Evolutionary conservation across 2,888 invertebrate genomes (phyloP).

Genomic region (Caenorhabditis parvicauda): DNA sequence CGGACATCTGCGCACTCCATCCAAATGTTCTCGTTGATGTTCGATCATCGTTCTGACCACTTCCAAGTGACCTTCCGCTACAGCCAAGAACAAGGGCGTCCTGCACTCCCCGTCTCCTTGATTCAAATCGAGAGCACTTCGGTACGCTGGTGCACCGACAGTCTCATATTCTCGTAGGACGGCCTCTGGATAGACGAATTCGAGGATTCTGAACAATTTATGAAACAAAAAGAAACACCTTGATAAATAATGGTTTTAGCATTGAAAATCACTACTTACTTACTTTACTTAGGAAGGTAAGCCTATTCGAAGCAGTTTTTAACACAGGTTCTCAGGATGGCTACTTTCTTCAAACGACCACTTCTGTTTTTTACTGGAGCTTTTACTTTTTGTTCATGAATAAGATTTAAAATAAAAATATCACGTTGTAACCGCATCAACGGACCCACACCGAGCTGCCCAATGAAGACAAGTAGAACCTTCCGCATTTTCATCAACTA

Average conservation of each 20-base stretch:
- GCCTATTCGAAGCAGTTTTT: no score
- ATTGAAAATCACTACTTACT: no score
- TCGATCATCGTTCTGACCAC: conserved; percentile 44
- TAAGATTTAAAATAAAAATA: conserved; percentile 69
- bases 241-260: no score
- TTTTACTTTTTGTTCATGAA: neutral
- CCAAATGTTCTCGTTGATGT: conserved; percentile 37
- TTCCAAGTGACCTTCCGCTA: conserved; percentile 64
- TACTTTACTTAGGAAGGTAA: neutral
- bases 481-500: conserved; percentile 46
- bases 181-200: conserved; percentile 17
- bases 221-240: no score
- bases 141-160: conserved; percentile 34
- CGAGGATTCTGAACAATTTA: conserved; percentile 25
- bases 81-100: conserved; percentile 84
- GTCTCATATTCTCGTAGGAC: conserved; percentile 67
- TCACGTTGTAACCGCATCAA: conserved; percentile 45
- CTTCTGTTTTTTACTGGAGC: neutral
- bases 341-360: neutral
- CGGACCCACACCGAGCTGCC: conserved; percentile 52
- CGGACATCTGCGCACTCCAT: conserved; percentile 28
- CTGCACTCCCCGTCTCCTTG: conserved; percentile 68
- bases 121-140: conserved; percentile 86
- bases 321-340: neutral
- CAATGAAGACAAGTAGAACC: conserved; percentile 53